Base-by-base conservation (phyloP, 2,113 vertebrate species). In the Hippocampus abdominalis region DNA sequence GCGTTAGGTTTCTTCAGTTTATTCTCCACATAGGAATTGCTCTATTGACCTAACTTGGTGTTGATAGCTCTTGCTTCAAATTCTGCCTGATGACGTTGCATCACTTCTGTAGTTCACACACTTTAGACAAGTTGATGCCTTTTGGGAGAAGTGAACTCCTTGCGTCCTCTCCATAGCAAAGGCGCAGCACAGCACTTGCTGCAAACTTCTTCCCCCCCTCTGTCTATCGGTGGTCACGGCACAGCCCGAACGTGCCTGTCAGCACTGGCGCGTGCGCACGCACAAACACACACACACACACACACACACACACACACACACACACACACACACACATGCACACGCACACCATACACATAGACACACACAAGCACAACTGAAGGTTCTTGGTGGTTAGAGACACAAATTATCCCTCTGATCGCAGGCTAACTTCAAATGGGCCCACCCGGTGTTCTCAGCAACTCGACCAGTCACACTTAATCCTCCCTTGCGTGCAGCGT, bases 181-280 rank as follows among this genome's bases (percentile, higher is more conserved):
- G 68, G 70, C 77, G 69, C 70, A 68, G 70, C 68, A 70, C 48
- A 44, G 42, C 42, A 15, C 78, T 78, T 75, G 66, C 65, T 75
- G 59, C 64, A 56, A 71, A 42, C 65, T 77, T 69, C 70, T 42
- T 21, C 66, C 64, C 54, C 71, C 27, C 42, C 42, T 71, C 56
- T 25, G 53, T 75, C n/a, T 64, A 51, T 69, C 66, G 81, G 72
- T 84, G 84, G 82, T 89, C 81, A 87, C n/a, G 27, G 61, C 44
- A 79, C 74, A 81, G 76, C 68, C 74, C 73, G 69, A 84, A 72
- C 81, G 76, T 77, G 74, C 29, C 66, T 54, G 72, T 84, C 78
- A 84, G 69, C 70, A 66, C 62, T 66, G 42, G 32, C 32, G 32
- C 1, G 5, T 6, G 5, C 32, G 6, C 5, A 5, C 32, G 0